phyloP scores from a whole-genome alignment of 37 sponge, comb jelly and placozoan species.

The Beroe forskalii region DNA sequence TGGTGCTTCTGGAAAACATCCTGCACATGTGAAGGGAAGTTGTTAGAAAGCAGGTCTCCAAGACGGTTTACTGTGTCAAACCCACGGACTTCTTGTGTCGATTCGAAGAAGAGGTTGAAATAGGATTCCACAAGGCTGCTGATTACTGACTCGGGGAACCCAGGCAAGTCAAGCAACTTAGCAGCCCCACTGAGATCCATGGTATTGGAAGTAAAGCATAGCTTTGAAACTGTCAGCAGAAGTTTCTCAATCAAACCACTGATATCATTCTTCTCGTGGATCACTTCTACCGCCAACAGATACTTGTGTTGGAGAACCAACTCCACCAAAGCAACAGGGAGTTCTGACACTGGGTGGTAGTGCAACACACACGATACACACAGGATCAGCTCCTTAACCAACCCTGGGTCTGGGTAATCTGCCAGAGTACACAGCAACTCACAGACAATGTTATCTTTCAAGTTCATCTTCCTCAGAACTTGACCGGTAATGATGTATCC shows the following conservation, averaged over 20 bases:
- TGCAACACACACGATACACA: constrained; percentile 23
- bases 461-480: not conserved
- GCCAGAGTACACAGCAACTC: constrained; percentile 2
- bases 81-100: not conserved
- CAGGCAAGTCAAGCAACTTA: not conserved
- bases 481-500: constrained; percentile 42
- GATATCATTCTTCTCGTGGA: constrained; percentile 42
- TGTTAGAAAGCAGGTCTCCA: not conserved
- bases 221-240: not conserved
- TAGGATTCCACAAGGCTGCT: not conserved
- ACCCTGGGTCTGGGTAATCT: not conserved
- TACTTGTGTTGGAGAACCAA: not conserved
- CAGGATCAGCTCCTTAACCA: constrained; percentile 16
- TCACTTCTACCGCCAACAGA: not conserved
- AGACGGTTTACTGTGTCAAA: not conserved
- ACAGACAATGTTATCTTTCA: not conserved
- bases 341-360: constrained; percentile 3
- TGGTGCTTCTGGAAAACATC: constrained; percentile 4
- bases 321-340: constrained; percentile 3
- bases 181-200: not conserved
- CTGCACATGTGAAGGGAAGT: not conserved
- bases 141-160: not conserved
- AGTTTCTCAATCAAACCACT: not conserved
- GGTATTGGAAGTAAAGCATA: not conserved
- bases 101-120: not conserved